Conservation (phyloP, 2,888 invertebrate species). For the Crematogaster levior region DNA sequence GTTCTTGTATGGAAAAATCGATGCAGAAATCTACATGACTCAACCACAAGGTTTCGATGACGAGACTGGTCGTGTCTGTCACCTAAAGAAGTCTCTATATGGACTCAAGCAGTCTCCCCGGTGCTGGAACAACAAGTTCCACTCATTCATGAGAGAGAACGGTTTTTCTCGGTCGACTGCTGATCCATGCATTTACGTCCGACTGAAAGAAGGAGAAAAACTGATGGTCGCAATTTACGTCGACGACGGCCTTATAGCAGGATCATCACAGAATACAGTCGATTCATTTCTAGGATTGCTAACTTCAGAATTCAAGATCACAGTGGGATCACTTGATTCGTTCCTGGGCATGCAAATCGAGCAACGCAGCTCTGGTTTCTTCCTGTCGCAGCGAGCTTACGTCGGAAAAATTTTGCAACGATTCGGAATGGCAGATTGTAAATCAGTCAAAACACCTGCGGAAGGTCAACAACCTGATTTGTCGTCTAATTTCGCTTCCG, state of each 20-base stretch:
- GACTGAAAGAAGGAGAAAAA: background rate
- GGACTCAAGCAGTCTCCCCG: slow-evolving; percentile 28
- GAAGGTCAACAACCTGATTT: background rate
- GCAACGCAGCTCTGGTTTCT: background rate
- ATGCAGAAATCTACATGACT: slow-evolving; percentile 30
- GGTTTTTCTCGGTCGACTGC: background rate
- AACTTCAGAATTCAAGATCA: background rate
- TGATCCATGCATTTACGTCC: slow-evolving; percentile 3
- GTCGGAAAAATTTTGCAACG: background rate
- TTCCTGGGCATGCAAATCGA: slow-evolving; percentile 21
- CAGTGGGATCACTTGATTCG: background rate
- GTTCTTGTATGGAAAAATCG: slow-evolving; percentile 10
- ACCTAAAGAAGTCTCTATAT: slow-evolving; percentile 13
- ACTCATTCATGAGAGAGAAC: background rate
- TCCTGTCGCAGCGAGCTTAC: slow-evolving; percentile 5
- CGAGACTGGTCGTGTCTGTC: background rate
- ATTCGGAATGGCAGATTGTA: background rate
- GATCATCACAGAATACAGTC: background rate
- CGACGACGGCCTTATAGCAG: slow-evolving; percentile 30
- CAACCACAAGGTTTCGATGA: slow-evolving; percentile 17
- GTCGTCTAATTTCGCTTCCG: background rate
- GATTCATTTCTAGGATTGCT: background rate
- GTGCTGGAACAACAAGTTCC: slow-evolving; percentile 23
- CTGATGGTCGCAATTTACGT: slow-evolving; percentile 22
- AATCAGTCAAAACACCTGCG: background rate